Evolutionary conservation across 1,140 invertebrate genomes (phyloP).

Genomic region (Apis cerana): DNA sequence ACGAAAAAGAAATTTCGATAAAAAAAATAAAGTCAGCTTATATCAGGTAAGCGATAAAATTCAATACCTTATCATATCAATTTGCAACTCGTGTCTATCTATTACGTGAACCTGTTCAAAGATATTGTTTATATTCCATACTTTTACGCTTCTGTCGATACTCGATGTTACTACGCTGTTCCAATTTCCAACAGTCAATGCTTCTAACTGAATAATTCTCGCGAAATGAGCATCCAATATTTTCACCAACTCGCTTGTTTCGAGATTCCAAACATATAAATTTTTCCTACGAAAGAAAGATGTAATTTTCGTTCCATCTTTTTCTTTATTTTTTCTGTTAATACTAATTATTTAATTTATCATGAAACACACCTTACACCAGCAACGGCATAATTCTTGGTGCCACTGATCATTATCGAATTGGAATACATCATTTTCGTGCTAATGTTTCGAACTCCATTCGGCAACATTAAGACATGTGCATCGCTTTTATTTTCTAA

Average conservation of each 20-base stretch:
- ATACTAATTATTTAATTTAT: neutral
- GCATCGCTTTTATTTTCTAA: constrained; percentile 82
- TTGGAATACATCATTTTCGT: constrained; percentile 94
- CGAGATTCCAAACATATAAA: constrained; percentile 96
- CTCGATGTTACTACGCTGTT: constrained; percentile 98
- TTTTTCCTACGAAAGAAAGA: constrained; percentile 87
- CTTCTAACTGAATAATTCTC: constrained; percentile 94
- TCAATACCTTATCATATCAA: constrained; percentile 92
- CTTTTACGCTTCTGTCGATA: constrained; percentile 98
- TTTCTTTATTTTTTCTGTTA: constrained; percentile 29
- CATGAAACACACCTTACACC: constrained; percentile 87
- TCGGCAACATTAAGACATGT: constrained; percentile 89
- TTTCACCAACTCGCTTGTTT: constrained; percentile 91
- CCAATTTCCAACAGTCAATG: constrained; percentile 93
- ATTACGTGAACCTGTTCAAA: constrained; percentile 98
- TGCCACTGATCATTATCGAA: constrained; percentile 94
- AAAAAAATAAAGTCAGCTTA: neutral
- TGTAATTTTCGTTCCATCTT: neutral
- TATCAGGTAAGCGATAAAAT: neutral
- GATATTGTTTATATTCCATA: constrained; percentile 99
- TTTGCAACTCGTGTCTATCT: constrained; percentile 96
- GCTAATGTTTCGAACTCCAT: constrained; percentile 95
- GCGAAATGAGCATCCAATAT: constrained; percentile 98
- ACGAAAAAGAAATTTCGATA: neutral
- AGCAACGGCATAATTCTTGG: constrained; percentile 95